Evolutionary conservation across 2,888 invertebrate species (phyloP), one percentile per base, ranked within the genome.

Genomic region (Leptarthrus brevirostris): DNA sequence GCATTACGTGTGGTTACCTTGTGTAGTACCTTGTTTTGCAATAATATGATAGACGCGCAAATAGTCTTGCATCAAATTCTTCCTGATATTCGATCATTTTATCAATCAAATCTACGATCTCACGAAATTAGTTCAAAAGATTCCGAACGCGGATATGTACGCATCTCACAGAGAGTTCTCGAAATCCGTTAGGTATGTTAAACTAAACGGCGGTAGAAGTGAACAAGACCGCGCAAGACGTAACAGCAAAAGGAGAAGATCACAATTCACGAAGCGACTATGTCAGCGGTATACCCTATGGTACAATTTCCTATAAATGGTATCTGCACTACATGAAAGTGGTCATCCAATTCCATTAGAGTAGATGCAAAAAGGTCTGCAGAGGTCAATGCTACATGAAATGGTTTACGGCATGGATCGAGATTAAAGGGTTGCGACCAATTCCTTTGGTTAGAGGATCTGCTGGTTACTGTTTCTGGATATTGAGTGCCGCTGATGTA

Each of bases 301-400:
- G 52, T 69, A 69, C 69, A 69, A 52, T 69, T 69, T 69, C 52
- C 69, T 69, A 69, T 69, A 69, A 66, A 69, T 69, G 69, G 69
- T 49, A 49, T 69, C 52, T 52, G n/a, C 36, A 26, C 22, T 18
- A 69, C 52, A 69, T 44, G 30, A 69, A 34, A 52, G 69, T 69
- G 69, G 69, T 69, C 69, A 69, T 69, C 69, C 52, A 69, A 16
- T 69, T 49, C 69, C 69, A 69, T 69, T 69, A 69, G 52, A 69
- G 69, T 52, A 49, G 69, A 69, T 69, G 52, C 34, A 69, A 52
- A 30, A 30, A 52, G 69, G 69, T 69, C 30, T 34, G 52, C 12
- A 14, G 69, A 52, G 52, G 52, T 69, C 69, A 34, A 49, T 49
- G 34, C 30, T 52, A 69, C 69, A 69, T 69, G 69, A 69, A 69